Conservation (phyloP, 2,797 vertebrate species). For the Hippopotamyrus pictus region DNA sequence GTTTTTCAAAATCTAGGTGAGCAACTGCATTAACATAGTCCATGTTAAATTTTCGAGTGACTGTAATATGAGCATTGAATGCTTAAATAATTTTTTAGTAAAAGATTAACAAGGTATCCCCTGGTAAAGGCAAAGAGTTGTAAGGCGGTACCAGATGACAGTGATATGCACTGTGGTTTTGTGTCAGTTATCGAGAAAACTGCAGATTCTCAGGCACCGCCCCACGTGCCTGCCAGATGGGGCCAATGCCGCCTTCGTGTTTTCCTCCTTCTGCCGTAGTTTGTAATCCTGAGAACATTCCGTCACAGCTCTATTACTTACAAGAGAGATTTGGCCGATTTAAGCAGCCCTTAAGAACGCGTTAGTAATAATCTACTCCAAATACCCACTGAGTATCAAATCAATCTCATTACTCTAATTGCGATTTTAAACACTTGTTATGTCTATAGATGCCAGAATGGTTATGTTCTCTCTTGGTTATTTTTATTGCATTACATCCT, state of each 20-base stretch:
- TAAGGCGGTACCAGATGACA: too few species aligned
- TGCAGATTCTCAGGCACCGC: background rate
- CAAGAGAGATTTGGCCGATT: background rate
- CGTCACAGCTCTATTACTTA: background rate
- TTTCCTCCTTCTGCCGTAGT: background rate
- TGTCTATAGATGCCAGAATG: background rate
- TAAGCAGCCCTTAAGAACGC: background rate
- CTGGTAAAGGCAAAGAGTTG: background rate
- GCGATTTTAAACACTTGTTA: background rate
- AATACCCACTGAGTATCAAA: background rate
- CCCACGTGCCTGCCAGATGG: background rate
- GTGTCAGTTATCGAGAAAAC: background rate
- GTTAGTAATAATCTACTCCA: background rate
- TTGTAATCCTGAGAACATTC: background rate
- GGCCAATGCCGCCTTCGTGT: background rate
- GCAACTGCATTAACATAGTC: background rate
- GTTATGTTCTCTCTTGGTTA: background rate
- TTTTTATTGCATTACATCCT: background rate
- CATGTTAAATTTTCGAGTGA: background rate
- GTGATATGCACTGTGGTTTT: background rate
- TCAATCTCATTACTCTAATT: background rate
- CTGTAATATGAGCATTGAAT: background rate
- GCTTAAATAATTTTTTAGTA: background rate
- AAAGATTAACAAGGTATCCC: background rate
- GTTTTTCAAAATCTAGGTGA: background rate